Evolutionary conservation across 1,140 invertebrate species (phyloP), one percentile per base, ranked within the genome.

Genomic region (Drosophila setifemur): DNA sequence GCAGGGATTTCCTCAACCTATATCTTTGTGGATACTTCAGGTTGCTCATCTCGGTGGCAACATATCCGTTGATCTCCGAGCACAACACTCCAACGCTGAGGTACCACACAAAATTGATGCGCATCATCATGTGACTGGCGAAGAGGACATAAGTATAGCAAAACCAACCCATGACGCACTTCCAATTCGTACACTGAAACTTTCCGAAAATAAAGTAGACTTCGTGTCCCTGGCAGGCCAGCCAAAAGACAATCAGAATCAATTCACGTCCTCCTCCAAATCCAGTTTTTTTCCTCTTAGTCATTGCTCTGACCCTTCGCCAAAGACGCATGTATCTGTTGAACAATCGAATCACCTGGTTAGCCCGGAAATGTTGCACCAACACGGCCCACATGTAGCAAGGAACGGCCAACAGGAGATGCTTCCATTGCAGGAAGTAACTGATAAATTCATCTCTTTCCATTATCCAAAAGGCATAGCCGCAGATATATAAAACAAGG

Each of bases 81-180:
- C 44, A 53, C n/a, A 53, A 2, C 6, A 31, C 18, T n/a, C 25
- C 25, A 0, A 53, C 18, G 4, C 11, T 1, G 2, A 53, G n/a
- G 26, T 53, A 53, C 50, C 50, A 53, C 5, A 53, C 2, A 2
- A 44, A 29, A 29, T 44, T 12, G 0, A 53, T 44, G 1, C 3
- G 2, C 3, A n/a, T 14, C 6, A 44, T 21, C 7, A 16, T 7
- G 28, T 23, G 11, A 14, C 0, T 23, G 8, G 14, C 1, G 1
- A 29, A 7, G 9, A 2, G 0, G 1, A 53, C 50, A n/a, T 53
- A 44, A 9, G 0, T 6, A 3, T 21, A 7, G 18, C 2, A 0
- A 0, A 28, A 12, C n/a, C 14, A 28, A 16, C 4, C 49, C 2
- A 52, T 6, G 8, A n/a, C n/a, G n/a, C n/a, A 37, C 16, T 8